Evolutionary conservation across 2,797 vertebrate species (phyloP), one percentile per base, ranked within the genome.

Genomic region (Ispidina lecontei): DNA sequence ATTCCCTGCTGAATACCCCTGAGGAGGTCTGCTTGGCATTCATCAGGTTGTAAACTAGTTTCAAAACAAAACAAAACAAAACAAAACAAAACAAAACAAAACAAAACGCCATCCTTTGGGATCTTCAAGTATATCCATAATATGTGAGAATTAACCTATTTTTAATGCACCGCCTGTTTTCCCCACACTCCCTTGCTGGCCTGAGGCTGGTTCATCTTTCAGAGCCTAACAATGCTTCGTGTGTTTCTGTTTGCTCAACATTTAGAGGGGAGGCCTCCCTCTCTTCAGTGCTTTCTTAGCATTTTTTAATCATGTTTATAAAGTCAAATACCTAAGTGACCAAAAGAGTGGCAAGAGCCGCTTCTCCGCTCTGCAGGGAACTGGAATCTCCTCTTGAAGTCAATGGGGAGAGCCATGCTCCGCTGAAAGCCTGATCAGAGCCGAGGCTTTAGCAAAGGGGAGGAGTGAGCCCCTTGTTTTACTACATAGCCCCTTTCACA

Each of bases 401-500:
- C 94, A 90, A 69, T 71, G 72, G 64, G 64, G 86, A 95, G 65
- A 95, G 91, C 73, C 74, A 55, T 69, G 86, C 83, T 90, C 71
- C 1, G 12, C 75, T 87, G 91, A 95, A 95, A 95, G 54, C 75
- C 83, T 62, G 81, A 91, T 94, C 92, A 84, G 94, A 95, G 84
- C 89, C 5, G 51, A 68, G 73, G 68, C 90, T 84, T 76, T 64
- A 75, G 90, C 90, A 58, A 86, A 94, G 63, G 91, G 94, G 91
- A 93, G 94, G 93, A 94, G 94, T 83, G 91, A 89, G 73, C 86
- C 88, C 83, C 91, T 93, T 93, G 91, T 94, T 95, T 94, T 93
- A 92, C 96, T 96, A 91, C 95, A 95, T 43, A 96, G 87, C 84
- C 86, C 73, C 95, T 97, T 98, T 97, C 96, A 96, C 65, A 91